Evolutionary conservation across 1,140 invertebrate genomes (phyloP), one percentile per base, ranked within the genome.

Genomic region (Calliphora vicina): DNA sequence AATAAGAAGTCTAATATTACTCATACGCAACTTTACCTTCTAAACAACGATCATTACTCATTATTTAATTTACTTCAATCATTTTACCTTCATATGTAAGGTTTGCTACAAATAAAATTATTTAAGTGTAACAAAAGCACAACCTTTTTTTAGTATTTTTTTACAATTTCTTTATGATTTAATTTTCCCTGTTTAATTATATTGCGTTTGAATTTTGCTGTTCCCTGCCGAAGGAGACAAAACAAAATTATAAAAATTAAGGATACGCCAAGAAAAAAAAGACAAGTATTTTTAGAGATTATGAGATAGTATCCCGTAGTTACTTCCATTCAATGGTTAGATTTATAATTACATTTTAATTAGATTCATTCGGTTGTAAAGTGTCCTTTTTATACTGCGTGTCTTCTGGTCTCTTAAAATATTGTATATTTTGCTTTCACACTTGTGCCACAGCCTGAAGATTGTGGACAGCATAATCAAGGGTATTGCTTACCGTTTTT

Each of bases 291-390:
- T 78, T 78, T 78, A 29, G 74, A 35, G 74, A 78, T 78, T 78
- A 78, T 43, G 35, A 78, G 74, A 78, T 78, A 78, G 88, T 89
- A 87, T 87, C 88, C 88, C 88, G 86, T 87, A 87, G 87, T 88
- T 88, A 89, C 88, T 89, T 89, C 88, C 88, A 86, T 87, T 89
- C 87, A 89, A 89, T 86, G 88, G 88, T 87, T 89, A 89, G 86
- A 89, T 89, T 89, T 89, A 89, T 89, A 89, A 89, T 89, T 89
- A 89, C 88, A 89, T 89, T 89, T 89, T 89, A 89, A 89, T 89
- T 89, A 89, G 88, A 89, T 89, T 89, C 88, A 89, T 89, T 89
- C 88, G 88, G 86, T 88, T 89, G 87, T 89, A 89, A 89, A 89
- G 88, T 89, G 88, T 89, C 88, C 88, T 84, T 89, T 89, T 89